These are phyloP conservation scores for Embidobia sp. DNA, from an alignment of 2,888 invertebrate species.

Conservation along the genomic window DNA sequence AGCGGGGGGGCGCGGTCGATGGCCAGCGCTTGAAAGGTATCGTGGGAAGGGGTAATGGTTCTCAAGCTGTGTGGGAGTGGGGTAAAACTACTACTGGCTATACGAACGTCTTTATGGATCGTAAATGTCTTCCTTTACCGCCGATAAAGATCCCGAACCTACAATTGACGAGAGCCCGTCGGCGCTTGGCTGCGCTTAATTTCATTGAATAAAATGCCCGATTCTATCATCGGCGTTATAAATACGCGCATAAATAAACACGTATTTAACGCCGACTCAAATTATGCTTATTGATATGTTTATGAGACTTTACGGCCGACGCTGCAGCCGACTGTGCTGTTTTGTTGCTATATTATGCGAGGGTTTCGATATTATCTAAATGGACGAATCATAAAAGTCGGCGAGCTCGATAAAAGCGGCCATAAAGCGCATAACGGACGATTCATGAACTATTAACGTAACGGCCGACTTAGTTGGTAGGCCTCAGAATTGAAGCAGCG, in stretches of 20 bases:
- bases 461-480: conserved; percentile 75
- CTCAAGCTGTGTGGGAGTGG: conserved; percentile 71
- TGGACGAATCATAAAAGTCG: conserved; percentile 44
- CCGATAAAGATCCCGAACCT: conserved; percentile 80
- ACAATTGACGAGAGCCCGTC: conserved; percentile 69
- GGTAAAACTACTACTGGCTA: conserved; percentile 73
- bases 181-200: conserved; percentile 48
- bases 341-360: conserved; percentile 22
- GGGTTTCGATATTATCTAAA: conserved; percentile 44
- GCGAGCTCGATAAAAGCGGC: conserved; percentile 79
- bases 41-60: conserved; percentile 72
- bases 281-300: conserved; percentile 33
- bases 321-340: conserved; percentile 2
- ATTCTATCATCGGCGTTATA: conserved; percentile 69
- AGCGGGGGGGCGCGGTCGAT: conserved; percentile 79
- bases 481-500: conserved; percentile 64
- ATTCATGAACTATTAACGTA: conserved; percentile 78
- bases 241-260: conserved; percentile 52
- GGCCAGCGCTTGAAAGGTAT: conserved; percentile 78
- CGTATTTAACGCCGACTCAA: conserved; percentile 22
- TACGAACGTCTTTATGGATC: conserved; percentile 81
- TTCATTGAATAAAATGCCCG: conserved; percentile 64
- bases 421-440: conserved; percentile 79
- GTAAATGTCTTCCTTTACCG: conserved; percentile 81
- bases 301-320: conserved; percentile 16